A percentile compares a stretch with the other conserved stretches of the same genome.
Evolutionary conservation across 2,888 invertebrate species (phyloP).

Genomic region (Axea sp.): DNA sequence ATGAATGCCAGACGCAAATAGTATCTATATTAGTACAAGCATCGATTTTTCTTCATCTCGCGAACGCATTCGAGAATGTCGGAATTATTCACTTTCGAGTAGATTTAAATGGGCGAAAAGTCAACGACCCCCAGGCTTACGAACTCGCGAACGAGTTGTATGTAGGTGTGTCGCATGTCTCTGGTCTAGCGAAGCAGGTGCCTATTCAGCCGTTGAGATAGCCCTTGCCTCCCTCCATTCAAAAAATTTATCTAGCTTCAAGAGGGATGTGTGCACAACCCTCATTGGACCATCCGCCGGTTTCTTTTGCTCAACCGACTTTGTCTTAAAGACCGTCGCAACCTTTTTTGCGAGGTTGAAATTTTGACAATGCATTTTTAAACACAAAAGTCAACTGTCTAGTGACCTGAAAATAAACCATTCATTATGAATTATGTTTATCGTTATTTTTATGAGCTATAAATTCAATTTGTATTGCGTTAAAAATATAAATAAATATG

Average conservation of each 20-base stretch:
- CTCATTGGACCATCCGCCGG: constrained; percentile 50
- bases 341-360: too few relatives aligned
- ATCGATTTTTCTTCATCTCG: constrained; percentile 50
- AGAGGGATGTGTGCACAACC: constrained; percentile 49
- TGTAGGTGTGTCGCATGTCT: constrained; percentile 66
- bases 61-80: constrained; percentile 32
- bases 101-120: constrained; percentile 53
- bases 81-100: constrained; percentile 57
- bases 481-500: too few relatives aligned
- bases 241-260: constrained; percentile 53
- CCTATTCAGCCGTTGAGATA: constrained; percentile 70
- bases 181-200: constrained; percentile 71
- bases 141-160: constrained; percentile 58
- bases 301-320: constrained; percentile 45
- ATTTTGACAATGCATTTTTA: too few relatives aligned
- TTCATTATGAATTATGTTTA: too few relatives aligned
- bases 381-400: too few relatives aligned
- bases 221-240: constrained; percentile 49
- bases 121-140: constrained; percentile 57
- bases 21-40: constrained; percentile 43
- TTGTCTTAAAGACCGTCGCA: constrained; percentile 22
- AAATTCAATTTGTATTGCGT: too few relatives aligned
- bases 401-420: too few relatives aligned
- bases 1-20: constrained; percentile 50
- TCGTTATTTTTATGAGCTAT: too few relatives aligned